Conservation (phyloP, 2,113 vertebrate genomes). For the Micronisus gabar region DNA sequence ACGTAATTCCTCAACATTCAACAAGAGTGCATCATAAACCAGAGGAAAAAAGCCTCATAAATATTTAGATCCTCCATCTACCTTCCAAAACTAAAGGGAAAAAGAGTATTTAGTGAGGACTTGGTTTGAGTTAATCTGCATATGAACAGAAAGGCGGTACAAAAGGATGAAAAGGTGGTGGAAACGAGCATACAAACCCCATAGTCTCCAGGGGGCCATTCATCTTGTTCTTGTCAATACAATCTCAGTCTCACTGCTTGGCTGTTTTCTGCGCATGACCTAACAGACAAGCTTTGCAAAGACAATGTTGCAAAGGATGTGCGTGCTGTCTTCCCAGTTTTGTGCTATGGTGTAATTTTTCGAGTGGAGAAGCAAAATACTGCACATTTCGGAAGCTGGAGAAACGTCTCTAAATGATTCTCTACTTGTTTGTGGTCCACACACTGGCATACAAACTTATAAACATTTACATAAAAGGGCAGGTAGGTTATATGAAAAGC, state of each 20-base stretch:
- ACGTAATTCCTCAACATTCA: constrained; percentile 77
- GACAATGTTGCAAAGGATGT: not conserved
- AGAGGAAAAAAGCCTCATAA: constrained; percentile 72
- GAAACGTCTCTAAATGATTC: not conserved
- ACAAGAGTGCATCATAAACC: constrained; percentile 73
- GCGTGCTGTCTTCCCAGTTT: not conserved
- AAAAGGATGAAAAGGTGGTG: constrained; percentile 80
- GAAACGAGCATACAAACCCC: constrained; percentile 72
- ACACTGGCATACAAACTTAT: not conserved
- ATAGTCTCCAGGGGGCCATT: constrained; percentile 73
- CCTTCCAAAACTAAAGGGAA: constrained; percentile 64
- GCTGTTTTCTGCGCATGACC: constrained; percentile 64
- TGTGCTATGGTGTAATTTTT: not conserved
- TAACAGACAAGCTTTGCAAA: constrained; percentile 32
- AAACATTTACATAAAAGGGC: not conserved
- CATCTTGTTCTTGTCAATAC: constrained; percentile 70
- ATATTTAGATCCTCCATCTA: constrained; percentile 75
- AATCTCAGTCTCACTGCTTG: constrained; percentile 32
- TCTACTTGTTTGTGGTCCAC: not conserved
- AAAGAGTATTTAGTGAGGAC: constrained; percentile 67
- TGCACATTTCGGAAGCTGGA: not conserved
- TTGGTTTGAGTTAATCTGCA: constrained; percentile 75
- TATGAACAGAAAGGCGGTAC: constrained; percentile 74
- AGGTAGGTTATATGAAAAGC: not conserved
- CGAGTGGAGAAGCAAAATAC: not conserved